Evolutionary conservation across 2,888 invertebrate genomes (phyloP), one percentile per base, ranked within the genome.

Genomic region (Thalpophila matura): DNA sequence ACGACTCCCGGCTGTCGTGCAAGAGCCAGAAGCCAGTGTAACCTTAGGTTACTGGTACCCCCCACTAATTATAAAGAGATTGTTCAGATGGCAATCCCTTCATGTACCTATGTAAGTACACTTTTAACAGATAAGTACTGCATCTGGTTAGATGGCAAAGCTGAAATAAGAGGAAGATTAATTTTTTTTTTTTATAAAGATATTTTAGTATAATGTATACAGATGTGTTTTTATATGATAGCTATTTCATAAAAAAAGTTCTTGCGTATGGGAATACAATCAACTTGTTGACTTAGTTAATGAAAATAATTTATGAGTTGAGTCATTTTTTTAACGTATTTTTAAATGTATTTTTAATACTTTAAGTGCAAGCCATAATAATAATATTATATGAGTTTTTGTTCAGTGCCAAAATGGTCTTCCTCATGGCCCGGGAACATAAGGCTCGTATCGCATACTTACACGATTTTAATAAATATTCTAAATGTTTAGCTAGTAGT

Each of bases 331-430:
- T 55, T 51, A 7, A 54, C 31, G 3, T 37, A 42, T 20, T 50
- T 42, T 53, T 64, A 35, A 35, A 51, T 42, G n/a, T 31, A 14
- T 27, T 51, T 51, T 47, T 56, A 9, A n/a, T 56, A 58, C 9
- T 18, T 55, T 65, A 74, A 49, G 54, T 20, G 22, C 46, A 68
- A 33, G 62, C 65, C 59, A 66, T 69, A 50, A 14, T 38, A 33
- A n/a, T n/a, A n/a, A n/a, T 14, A 38, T 46, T 60, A 18, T 62
- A 33, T 10, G 31, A 46, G 35, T 37, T 70, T 68, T 63, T 58
- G 55, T 59, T 59, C 55, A 40, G 66, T 78, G 78, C 78, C 75
- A 78, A 76, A 71, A 37, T 57, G 27, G 45, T 74, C 50, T 67
- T 60, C 54, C 42, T n/a, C 14, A 7, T 35, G 51, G 35, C 73